These are phyloP conservation scores for Craterocephalus amniculus DNA, from an alignment of 2,797 vertebrate species.

Conservation along the genomic window DNA sequence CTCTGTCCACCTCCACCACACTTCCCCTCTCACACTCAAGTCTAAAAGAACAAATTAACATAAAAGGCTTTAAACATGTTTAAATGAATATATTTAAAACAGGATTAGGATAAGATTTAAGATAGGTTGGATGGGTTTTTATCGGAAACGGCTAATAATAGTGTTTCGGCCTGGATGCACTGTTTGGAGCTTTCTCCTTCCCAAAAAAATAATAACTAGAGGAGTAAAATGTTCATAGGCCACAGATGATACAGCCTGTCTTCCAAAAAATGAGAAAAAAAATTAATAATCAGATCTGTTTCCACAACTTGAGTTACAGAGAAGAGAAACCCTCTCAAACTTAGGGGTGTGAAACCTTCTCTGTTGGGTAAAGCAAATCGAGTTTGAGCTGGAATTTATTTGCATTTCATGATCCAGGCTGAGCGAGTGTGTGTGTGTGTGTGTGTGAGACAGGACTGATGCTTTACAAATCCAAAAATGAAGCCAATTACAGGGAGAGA, in stretches of 20 bases:
- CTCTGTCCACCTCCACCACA: slow-evolving; percentile 12
- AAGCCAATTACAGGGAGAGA: slow-evolving; percentile 59
- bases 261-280: slow-evolving; percentile 27
- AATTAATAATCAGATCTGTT: slow-evolving; percentile 4
- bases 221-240: slow-evolving; percentile 16
- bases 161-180: slow-evolving; percentile 7
- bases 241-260: slow-evolving; percentile 28
- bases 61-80: background rate
- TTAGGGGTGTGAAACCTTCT: slow-evolving; percentile 21
- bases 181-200: slow-evolving; percentile 1
- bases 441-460: slow-evolving; percentile 19
- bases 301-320: slow-evolving; percentile 33
- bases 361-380: slow-evolving; percentile 44
- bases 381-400: slow-evolving; percentile 51
- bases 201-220: slow-evolving; percentile 4
- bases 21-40: slow-evolving; percentile 25
- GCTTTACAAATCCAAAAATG: slow-evolving; percentile 37
- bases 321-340: slow-evolving; percentile 52
- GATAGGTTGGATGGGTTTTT: no score
- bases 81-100: background rate
- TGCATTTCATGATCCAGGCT: slow-evolving; percentile 49
- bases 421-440: slow-evolving; percentile 1
- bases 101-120: no score
- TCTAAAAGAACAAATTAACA: slow-evolving; percentile 31
- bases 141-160: slow-evolving; percentile 1